phyloP scores from a whole-genome alignment of 2,888 invertebrate genomes.

The Leptopilina syphax region DNA sequence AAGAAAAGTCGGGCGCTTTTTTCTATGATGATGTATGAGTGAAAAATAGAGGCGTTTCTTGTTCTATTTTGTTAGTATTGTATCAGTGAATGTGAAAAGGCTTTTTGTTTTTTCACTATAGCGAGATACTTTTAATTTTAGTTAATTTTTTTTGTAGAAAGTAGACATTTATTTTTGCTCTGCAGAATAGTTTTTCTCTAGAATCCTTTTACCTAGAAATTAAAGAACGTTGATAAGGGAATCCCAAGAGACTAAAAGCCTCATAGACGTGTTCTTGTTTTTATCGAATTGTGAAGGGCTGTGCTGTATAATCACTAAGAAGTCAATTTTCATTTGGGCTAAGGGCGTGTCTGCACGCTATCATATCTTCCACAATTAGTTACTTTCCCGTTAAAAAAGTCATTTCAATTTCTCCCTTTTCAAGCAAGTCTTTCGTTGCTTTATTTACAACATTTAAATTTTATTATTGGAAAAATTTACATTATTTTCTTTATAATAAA shows the following conservation, averaged over 20 bases:
- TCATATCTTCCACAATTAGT: conserved; percentile 67
- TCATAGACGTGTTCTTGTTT: conserved; percentile 1
- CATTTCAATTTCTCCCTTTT: background rate
- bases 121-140: too few relatives aligned
- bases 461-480: too few relatives aligned
- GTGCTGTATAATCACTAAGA: conserved; percentile 56
- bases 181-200: too few relatives aligned
- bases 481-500: too few relatives aligned
- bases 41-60: conserved; percentile 9
- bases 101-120: too few relatives aligned
- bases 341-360: conserved; percentile 68
- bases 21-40: background rate
- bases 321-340: conserved; percentile 70
- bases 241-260: background rate
- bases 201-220: background rate
- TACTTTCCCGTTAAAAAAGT: background rate
- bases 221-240: background rate
- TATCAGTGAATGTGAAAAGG: too few relatives aligned
- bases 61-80: background rate
- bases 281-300: conserved; percentile 53
- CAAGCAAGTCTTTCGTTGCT: too few relatives aligned
- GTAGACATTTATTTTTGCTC: too few relatives aligned
- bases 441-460: background rate
- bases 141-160: too few relatives aligned
- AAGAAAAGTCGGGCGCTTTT: background rate